Evolutionary conservation across 92 coral and sea anemone genomes (phyloP).

Genomic region (Anthopleura xanthogrammica): DNA sequence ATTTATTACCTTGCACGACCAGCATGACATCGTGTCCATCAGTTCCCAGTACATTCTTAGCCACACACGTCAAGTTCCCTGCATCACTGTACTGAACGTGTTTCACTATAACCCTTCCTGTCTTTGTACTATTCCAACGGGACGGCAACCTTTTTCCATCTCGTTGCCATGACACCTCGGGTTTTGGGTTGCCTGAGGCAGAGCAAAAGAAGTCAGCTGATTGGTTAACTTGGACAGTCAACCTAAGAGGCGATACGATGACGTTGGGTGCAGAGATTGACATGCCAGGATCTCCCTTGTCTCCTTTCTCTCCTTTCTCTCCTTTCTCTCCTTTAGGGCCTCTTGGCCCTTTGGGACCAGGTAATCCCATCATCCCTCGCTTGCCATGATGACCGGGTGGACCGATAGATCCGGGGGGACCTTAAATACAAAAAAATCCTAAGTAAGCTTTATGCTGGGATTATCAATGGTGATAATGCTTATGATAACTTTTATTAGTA

Average conservation of each 20-base stretch:
- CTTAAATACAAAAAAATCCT: not conserved
- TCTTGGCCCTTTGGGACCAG: slow-evolving; percentile 21
- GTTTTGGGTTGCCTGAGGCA: slow-evolving; percentile 34
- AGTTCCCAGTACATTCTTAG: slow-evolving; percentile 27
- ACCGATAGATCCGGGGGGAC: slow-evolving; percentile 2
- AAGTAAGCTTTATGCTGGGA: not conserved
- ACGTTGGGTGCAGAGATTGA: slow-evolving; percentile 24
- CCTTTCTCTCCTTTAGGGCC: slow-evolving; percentile 9
- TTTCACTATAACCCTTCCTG: slow-evolving; percentile 9
- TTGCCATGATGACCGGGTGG: slow-evolving; percentile 1
- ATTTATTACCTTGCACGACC: slow-evolving; percentile 9
- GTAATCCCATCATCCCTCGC: slow-evolving; percentile 10
- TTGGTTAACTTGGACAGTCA: slow-evolving; percentile 12
- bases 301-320: slow-evolving; percentile 29
- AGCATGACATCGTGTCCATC: not conserved
- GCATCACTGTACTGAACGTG: slow-evolving; percentile 26
- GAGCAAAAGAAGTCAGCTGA: slow-evolving; percentile 26
- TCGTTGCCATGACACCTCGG: slow-evolving; percentile 24
- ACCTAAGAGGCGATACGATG: slow-evolving; percentile 16
- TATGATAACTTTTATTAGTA: not conserved
- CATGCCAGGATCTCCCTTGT: slow-evolving; percentile 20
- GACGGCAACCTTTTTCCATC: not conserved
- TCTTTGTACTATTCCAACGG: slow-evolving; percentile 4
- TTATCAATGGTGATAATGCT: not conserved
- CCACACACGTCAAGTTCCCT: slow-evolving; percentile 27